These are phyloP conservation scores for Cheilosia vernalis DNA, from an alignment of 2,888 invertebrate species.

Conservation along the genomic window DNA sequence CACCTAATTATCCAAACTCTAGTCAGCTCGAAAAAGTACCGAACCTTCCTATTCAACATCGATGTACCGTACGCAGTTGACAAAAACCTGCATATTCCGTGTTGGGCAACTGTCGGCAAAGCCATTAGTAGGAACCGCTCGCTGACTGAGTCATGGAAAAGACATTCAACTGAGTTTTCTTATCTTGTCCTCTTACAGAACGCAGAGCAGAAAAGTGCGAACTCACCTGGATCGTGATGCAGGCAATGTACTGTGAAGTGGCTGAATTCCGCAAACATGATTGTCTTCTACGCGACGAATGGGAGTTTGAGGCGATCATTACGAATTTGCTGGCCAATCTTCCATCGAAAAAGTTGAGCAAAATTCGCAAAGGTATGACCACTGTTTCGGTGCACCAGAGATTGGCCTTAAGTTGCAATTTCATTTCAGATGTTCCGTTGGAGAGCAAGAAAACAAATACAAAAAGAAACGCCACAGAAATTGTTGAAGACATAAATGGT, in stretches of 20 bases:
- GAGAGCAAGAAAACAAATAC: background rate
- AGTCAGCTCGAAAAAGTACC: conserved; percentile 34
- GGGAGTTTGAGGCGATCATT: conserved; percentile 80
- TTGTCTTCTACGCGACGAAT: conserved; percentile 80
- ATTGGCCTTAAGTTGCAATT: background rate
- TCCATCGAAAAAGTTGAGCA: conserved; percentile 2
- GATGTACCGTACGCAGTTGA: conserved; percentile 7
- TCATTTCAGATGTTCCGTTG: background rate
- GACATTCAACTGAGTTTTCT: background rate
- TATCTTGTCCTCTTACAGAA: conserved; percentile 39
- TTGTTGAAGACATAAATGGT: background rate
- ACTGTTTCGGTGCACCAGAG: background rate
- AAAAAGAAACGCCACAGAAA: background rate
- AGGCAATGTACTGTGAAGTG: conserved; percentile 79
- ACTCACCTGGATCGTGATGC: conserved; percentile 80
- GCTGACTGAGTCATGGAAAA: background rate
- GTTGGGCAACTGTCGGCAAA: conserved; percentile 27
- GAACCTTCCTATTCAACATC: conserved; percentile 45
- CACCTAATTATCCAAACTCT: conserved; percentile 44
- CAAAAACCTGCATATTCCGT: conserved; percentile 12
- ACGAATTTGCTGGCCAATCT: conserved; percentile 74
- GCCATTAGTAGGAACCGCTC: conserved; percentile 27
- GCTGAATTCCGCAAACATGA: conserved; percentile 77
- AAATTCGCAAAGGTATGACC: conserved; percentile 3
- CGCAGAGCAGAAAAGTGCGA: conserved; percentile 78